Percentiles rank a stretch among this genome's conserved stretches.
phyloP scores from a whole-genome alignment of 1,140 invertebrate species.

The Elymnias hypermnestra region DNA sequence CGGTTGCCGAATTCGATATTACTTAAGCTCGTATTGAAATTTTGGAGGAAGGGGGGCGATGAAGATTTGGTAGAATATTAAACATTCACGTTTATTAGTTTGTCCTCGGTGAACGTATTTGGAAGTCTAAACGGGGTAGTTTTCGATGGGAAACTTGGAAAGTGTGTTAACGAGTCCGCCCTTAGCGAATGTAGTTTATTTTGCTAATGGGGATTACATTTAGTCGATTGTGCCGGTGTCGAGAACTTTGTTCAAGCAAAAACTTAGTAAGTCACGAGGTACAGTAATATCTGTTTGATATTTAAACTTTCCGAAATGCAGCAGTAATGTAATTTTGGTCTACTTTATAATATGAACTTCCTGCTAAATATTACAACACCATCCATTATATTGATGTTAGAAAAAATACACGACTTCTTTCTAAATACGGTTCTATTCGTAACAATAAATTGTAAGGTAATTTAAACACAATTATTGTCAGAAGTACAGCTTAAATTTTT shows the following conservation, averaged over 20 bases:
- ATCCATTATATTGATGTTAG: too few relatives aligned
- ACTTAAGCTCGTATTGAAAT: slow-evolving; percentile 71
- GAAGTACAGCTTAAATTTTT: too few relatives aligned
- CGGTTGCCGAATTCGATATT: slow-evolving; percentile 54
- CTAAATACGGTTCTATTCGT: too few relatives aligned
- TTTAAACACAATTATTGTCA: too few relatives aligned
- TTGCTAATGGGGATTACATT: slow-evolving; percentile 61
- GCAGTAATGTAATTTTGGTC: too few relatives aligned
- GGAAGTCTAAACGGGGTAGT: slow-evolving; percentile 66
- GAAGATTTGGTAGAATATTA: slow-evolving; percentile 72
- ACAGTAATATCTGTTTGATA: slow-evolving; percentile 19
- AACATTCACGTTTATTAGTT: slow-evolving; percentile 75
- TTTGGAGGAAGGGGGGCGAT: slow-evolving; percentile 38
- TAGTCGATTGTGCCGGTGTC: slow-evolving; percentile 43
- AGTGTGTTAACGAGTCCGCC: slow-evolving; percentile 69
- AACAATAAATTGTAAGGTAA: too few relatives aligned
- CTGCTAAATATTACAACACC: too few relatives aligned
- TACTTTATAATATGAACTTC: too few relatives aligned
- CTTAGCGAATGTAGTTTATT: slow-evolving; percentile 53
- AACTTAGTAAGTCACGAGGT: slow-evolving; percentile 17
- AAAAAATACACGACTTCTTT: too few relatives aligned
- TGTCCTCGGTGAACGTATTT: slow-evolving; percentile 65
- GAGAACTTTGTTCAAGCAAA: slow-evolving; percentile 29
- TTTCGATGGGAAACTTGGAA: slow-evolving; percentile 63
- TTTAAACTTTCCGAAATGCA: slow-evolving; percentile 17